phyloP scores from a whole-genome alignment of 2,888 invertebrate species.

The Nezara viridula region DNA sequence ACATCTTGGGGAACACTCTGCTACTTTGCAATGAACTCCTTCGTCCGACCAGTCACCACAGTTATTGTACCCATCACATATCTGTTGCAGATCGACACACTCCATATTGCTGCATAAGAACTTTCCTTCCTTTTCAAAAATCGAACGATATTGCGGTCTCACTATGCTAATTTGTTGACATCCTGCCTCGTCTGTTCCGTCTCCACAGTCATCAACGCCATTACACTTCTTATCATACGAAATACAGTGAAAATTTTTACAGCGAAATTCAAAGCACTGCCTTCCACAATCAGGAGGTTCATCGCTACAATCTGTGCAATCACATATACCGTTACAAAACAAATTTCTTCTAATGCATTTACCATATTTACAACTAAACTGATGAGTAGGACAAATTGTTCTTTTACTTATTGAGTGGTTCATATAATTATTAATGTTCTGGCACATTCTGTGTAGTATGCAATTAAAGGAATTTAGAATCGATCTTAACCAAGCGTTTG shows the following conservation, averaged over 20 bases:
- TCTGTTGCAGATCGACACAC: background rate
- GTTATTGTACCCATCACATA: slow-evolving; percentile 17
- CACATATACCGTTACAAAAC: background rate
- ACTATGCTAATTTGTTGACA: background rate
- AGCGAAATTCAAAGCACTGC: background rate
- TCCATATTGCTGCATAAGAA: slow-evolving; percentile 8
- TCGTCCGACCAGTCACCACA: slow-evolving; percentile 50
- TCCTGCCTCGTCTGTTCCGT: background rate
- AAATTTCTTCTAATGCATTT: background rate
- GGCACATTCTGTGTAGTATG: background rate
- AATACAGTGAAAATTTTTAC: slow-evolving; percentile 12
- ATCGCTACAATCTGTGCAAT: background rate
- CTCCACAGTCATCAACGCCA: slow-evolving; percentile 47
- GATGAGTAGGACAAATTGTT: background rate
- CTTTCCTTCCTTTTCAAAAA: too few species aligned
- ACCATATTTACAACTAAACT: background rate
- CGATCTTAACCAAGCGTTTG: background rate
- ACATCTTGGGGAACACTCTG: background rate
- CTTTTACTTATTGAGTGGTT: background rate
- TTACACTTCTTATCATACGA: background rate
- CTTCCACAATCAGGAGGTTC: background rate
- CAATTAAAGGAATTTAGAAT: background rate
- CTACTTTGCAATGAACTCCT: background rate
- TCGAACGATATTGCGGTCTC: too few species aligned
- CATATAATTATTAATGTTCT: too few species aligned